Percentiles rank a stretch among this genome's conserved stretches.
These are phyloP conservation scores for Hymenochirus boettgeri DNA, from an alignment of 2,113 vertebrate genomes.

Conservation along the genomic window DNA sequence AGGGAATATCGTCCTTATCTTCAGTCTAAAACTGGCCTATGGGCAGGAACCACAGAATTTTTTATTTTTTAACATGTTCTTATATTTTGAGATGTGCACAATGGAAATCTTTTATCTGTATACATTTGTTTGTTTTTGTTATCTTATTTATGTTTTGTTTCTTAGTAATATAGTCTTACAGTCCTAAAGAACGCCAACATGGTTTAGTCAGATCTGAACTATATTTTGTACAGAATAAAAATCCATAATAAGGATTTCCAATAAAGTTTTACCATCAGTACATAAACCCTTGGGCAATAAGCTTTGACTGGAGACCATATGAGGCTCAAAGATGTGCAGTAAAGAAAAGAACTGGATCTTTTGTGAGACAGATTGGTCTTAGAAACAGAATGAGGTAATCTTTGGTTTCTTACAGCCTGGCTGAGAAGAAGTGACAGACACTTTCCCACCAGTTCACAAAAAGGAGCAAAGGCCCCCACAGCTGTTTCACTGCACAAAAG, in stretches of 20 bases:
- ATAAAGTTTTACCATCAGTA: not conserved
- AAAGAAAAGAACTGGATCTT: constrained; percentile 3
- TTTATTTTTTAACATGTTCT: too few species aligned
- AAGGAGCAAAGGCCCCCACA: constrained; percentile 61
- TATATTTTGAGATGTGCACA: too few species aligned
- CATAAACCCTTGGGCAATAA: not conserved
- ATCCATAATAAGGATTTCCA: not conserved
- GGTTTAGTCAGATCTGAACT: too few species aligned
- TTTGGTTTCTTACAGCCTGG: constrained; percentile 56
- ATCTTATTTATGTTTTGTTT: too few species aligned
- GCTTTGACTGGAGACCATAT: constrained; percentile 16
- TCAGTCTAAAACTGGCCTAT: too few species aligned
- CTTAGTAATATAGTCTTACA: too few species aligned
- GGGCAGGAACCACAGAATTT: too few species aligned
- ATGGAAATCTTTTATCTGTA: too few species aligned
- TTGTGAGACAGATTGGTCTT: constrained; percentile 24
- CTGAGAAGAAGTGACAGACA: constrained; percentile 61
- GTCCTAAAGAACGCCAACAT: too few species aligned
- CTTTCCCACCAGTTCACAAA: constrained; percentile 74
- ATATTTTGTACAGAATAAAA: too few species aligned
- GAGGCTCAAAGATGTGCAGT: constrained; percentile 7
- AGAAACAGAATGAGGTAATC: constrained; percentile 36
- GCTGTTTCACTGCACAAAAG: constrained; percentile 61
- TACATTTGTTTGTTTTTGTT: too few species aligned
- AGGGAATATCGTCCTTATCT: too few species aligned